Percentiles rank a stretch among this genome's conserved stretches.
phyloP scores from a whole-genome alignment of 2,113 vertebrate species.

The Lichenostomus cassidix region DNA sequence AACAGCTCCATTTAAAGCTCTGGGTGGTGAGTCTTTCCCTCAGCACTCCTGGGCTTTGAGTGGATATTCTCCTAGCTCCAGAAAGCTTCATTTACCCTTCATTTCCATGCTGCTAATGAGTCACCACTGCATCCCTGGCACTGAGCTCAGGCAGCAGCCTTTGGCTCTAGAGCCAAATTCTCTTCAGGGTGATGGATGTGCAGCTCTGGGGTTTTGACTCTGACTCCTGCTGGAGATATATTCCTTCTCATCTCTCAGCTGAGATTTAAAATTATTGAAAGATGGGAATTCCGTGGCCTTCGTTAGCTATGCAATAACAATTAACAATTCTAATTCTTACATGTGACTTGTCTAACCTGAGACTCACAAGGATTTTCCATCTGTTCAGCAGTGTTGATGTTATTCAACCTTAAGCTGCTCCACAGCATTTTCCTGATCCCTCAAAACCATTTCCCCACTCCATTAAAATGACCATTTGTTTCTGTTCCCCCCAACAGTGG shows the following conservation, averaged over 20 bases:
- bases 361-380: neutral
- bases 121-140: neutral
- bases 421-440: neutral
- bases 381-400: neutral
- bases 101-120: neutral
- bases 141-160: neutral
- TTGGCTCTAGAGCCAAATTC: neutral
- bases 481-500: neutral
- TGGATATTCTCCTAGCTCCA: neutral
- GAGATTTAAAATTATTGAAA: neutral
- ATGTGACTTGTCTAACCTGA: neutral
- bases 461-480: neutral
- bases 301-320: neutral
- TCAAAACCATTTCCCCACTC: neutral
- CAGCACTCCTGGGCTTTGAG: neutral
- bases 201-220: neutral
- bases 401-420: neutral
- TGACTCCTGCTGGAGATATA: neutral
- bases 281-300: neutral
- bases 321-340: accelerated
- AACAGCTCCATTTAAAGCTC: neutral
- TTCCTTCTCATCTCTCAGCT: neutral
- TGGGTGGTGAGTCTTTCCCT: neutral
- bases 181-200: neutral
- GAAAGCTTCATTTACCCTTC: neutral